A percentile compares a stretch with the other conserved stretches of the same genome.
These are phyloP conservation scores for Tiaroga cobitis DNA, from an alignment of 2,797 vertebrate species.

Conservation along the genomic window DNA sequence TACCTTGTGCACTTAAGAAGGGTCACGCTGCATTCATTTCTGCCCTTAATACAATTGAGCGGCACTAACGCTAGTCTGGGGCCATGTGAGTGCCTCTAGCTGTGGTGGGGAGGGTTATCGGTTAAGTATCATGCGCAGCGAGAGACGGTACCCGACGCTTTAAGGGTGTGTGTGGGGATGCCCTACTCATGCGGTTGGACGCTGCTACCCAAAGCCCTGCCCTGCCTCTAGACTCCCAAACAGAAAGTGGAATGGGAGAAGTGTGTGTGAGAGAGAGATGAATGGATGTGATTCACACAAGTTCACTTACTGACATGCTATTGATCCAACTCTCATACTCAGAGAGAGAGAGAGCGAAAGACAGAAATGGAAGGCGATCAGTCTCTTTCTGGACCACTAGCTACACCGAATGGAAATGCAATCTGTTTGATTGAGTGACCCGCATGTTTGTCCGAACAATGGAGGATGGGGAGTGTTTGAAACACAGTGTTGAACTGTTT, in stretches of 20 bases:
- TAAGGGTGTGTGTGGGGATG: slow-evolving; percentile 32
- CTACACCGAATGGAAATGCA: slow-evolving; percentile 11
- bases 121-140: background rate
- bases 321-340: slow-evolving; percentile 40
- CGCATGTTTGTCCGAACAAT: background rate
- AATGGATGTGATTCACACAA: slow-evolving; percentile 49
- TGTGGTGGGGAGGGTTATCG: slow-evolving; percentile 24
- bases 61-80: slow-evolving; percentile 47
- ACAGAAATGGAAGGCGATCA: background rate
- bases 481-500: background rate
- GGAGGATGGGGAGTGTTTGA: background rate
- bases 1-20: slow-evolving; percentile 50
- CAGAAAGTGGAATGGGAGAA: background rate
- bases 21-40: slow-evolving; percentile 52
- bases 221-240: slow-evolving; percentile 13
- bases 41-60: slow-evolving; percentile 54
- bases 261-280: slow-evolving; percentile 32
- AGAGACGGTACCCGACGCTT: background rate
- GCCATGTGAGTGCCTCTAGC: slow-evolving; percentile 29
- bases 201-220: slow-evolving; percentile 16
- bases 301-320: slow-evolving; percentile 42
- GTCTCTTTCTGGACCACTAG: background rate
- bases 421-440: background rate
- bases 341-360: background rate
- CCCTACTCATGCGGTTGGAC: slow-evolving; percentile 28